Conservation (phyloP, 2,888 invertebrate genomes). For the Cephus nigrinus region DNA sequence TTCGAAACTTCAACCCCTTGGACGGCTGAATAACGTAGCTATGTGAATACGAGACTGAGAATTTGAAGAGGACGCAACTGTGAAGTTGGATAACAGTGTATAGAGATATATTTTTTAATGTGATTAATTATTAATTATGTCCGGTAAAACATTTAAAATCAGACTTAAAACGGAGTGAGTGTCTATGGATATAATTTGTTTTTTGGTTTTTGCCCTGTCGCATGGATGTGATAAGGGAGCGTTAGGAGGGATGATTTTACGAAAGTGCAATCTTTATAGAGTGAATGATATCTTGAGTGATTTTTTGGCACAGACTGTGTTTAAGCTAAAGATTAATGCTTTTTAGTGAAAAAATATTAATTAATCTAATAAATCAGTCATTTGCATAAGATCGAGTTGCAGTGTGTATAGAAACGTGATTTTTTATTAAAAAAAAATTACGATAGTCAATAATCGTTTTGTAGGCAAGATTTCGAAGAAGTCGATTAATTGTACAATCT, state of each 20-base stretch:
- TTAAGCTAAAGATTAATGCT: not conserved
- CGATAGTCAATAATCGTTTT: not conserved
- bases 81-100: not conserved
- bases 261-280: not conserved
- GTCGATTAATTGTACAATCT: not conserved
- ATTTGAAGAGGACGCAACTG: not conserved
- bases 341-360: not conserved
- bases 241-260: not conserved
- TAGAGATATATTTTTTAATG: not conserved
- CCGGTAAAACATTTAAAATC: constrained; percentile 40
- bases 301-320: not conserved
- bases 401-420: not conserved
- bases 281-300: not conserved
- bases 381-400: not conserved
- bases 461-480: not conserved
- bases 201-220: not conserved
- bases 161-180: constrained; percentile 32
- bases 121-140: constrained; percentile 27
- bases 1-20: not conserved
- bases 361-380: not conserved
- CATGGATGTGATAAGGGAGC: not conserved
- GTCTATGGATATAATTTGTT: not conserved
- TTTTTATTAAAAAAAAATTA: not conserved
- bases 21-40: not conserved
- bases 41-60: not conserved